A percentile compares a stretch with the other conserved stretches of the same genome.
Conservation (phyloP, 2,797 vertebrate species). For the Crocidura indochinensis region DNA sequence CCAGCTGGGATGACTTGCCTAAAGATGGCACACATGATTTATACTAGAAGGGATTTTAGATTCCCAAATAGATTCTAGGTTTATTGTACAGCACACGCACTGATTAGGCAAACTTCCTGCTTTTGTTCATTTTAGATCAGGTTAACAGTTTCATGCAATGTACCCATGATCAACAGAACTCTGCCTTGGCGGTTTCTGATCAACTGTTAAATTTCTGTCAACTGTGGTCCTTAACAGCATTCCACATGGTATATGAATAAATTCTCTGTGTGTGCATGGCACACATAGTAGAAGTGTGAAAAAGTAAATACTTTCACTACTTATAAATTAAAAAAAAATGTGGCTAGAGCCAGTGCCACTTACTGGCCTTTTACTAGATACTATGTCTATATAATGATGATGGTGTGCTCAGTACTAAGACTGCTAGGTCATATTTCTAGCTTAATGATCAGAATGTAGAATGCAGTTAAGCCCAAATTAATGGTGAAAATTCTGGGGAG, state of each 20-base stretch:
- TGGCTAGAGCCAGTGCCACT: background rate
- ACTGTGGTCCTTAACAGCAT: background rate
- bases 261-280: background rate
- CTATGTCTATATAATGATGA: background rate
- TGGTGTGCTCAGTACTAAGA: no score
- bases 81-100: background rate
- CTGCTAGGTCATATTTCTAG: no score
- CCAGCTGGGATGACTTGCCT: background rate
- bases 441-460: background rate
- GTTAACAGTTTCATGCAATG: background rate
- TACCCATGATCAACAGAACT: background rate
- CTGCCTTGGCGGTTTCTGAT: background rate
- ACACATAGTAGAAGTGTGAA: background rate
- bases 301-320: background rate
- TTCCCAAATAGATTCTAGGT: fast-evolving
- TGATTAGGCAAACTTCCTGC: background rate
- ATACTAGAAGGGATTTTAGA: background rate
- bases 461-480: fast-evolving
- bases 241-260: background rate
- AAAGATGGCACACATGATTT: no score
- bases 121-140: background rate
- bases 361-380: background rate
- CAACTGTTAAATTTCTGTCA: background rate
- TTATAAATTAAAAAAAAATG: background rate
- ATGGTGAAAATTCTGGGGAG: background rate